Percentiles rank a stretch among this genome's conserved stretches.
These are phyloP conservation scores for Prosopocoilus inquinatus DNA, from an alignment of 2,888 invertebrate species.

Conservation along the genomic window DNA sequence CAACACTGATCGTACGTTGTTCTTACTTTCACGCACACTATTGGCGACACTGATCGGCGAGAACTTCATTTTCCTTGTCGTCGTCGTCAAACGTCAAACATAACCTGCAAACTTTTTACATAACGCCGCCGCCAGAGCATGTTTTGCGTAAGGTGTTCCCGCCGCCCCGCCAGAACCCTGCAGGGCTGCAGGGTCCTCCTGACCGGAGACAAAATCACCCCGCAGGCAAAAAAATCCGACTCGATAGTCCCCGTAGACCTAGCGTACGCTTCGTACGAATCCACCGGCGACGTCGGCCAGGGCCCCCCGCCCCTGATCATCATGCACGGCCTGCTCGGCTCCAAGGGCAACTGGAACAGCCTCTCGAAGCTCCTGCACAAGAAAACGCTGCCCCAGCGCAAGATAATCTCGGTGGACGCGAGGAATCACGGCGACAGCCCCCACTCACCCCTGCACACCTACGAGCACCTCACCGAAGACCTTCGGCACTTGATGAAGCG, in stretches of 20 bases:
- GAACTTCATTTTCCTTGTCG: no score
- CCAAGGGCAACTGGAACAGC: conserved; percentile 83
- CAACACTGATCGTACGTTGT: no score
- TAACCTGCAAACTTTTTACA: no score
- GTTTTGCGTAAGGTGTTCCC: background rate
- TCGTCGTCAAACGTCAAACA: no score
- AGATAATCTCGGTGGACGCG: conserved; percentile 80
- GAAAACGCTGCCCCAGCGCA: conserved; percentile 63
- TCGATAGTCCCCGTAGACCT: conserved; percentile 57
- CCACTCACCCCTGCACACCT: conserved; percentile 71
- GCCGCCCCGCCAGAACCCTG: background rate
- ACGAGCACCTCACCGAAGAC: conserved; percentile 73
- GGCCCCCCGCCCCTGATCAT: conserved; percentile 67
- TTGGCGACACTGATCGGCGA: no score
- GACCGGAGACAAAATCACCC: no score
- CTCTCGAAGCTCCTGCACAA: conserved; percentile 69
- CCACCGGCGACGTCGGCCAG: conserved; percentile 43
- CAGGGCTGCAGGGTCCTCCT: background rate
- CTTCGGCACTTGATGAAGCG: conserved; percentile 64
- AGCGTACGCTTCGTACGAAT: conserved; percentile 67
- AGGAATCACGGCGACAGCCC: conserved; percentile 95
- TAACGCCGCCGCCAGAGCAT: background rate
- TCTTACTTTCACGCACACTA: no score
- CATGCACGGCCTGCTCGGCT: conserved; percentile 84
- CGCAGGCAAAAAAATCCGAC: conserved; percentile 5